Evolutionary conservation across 1,140 invertebrate species (phyloP).

Genomic region (Paraescarpia echinospica): DNA sequence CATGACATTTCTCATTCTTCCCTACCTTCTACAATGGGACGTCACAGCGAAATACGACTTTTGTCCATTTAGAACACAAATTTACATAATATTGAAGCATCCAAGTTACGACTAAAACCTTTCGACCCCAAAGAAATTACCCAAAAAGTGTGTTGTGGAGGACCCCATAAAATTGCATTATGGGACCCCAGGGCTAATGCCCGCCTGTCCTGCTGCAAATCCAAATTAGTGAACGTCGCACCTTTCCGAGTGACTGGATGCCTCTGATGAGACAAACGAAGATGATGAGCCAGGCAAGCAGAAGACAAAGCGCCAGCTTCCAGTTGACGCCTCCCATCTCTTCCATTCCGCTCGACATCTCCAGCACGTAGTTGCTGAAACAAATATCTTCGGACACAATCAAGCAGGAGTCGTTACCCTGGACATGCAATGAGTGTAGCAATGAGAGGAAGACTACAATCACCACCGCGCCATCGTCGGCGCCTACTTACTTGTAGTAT

Average conservation of each 20-base stretch:
- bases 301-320: constrained; percentile 81
- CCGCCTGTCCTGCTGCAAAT: too few species aligned
- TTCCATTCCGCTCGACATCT: constrained; percentile 70
- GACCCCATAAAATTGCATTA: not conserved
- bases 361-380: constrained; percentile 33
- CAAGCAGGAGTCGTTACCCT: not conserved
- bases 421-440: not conserved
- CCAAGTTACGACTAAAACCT: not conserved
- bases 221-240: constrained; percentile 42
- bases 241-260: constrained; percentile 88
- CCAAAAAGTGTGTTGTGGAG: not conserved
- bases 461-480: not conserved
- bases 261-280: constrained; percentile 97
- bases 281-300: constrained; percentile 86
- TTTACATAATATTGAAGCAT: not conserved
- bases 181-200: not conserved
- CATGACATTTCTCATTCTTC: too few species aligned
- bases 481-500: constrained; percentile 20
- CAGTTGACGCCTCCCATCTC: constrained; percentile 85
- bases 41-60: too few species aligned
- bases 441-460: not conserved
- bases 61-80: too few species aligned
- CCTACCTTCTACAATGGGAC: too few species aligned
- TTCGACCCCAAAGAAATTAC: not conserved
- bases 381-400: not conserved